Evolutionary conservation across 2,888 invertebrate genomes (phyloP).

Genomic region (Fragum whitleyi): DNA sequence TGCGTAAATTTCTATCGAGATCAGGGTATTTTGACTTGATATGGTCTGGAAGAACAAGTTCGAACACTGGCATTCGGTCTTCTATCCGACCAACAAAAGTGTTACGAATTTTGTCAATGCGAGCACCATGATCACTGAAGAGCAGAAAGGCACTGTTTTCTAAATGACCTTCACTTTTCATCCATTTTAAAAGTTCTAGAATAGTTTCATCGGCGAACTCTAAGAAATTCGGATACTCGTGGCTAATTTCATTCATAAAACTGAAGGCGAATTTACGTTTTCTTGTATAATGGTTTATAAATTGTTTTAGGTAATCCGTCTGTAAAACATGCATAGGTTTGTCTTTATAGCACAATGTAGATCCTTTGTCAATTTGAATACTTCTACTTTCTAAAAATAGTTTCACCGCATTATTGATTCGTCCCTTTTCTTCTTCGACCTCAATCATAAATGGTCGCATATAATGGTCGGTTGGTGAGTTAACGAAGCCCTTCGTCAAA

Average conservation of each 20-base stretch:
- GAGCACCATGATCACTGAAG: conserved; percentile 95
- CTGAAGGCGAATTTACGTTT: conserved; percentile 92
- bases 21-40: conserved; percentile 88
- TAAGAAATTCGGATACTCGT: conserved; percentile 93
- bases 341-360: conserved; percentile 52
- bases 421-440: conserved; percentile 32
- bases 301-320: conserved; percentile 87
- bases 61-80: conserved; percentile 93
- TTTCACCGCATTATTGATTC: conserved; percentile 24
- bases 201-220: conserved; percentile 90
- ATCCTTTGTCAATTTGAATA: conserved; percentile 39
- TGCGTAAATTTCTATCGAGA: conserved; percentile 89
- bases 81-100: conserved; percentile 93
- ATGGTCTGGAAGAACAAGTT: conserved; percentile 90
- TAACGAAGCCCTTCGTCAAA: conserved; percentile 56
- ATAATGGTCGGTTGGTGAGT: conserved; percentile 65
- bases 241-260: conserved; percentile 93
- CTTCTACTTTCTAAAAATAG: conserved; percentile 60
- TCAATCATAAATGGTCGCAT: conserved; percentile 64
- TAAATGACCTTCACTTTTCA: conserved; percentile 81
- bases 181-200: conserved; percentile 87
- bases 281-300: conserved; percentile 88
- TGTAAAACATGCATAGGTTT: conserved; percentile 86
- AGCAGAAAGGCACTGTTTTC: conserved; percentile 79
- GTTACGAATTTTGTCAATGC: conserved; percentile 93